Conservation (phyloP, 2,113 vertebrate species). For the Tichodroma muraria region DNA sequence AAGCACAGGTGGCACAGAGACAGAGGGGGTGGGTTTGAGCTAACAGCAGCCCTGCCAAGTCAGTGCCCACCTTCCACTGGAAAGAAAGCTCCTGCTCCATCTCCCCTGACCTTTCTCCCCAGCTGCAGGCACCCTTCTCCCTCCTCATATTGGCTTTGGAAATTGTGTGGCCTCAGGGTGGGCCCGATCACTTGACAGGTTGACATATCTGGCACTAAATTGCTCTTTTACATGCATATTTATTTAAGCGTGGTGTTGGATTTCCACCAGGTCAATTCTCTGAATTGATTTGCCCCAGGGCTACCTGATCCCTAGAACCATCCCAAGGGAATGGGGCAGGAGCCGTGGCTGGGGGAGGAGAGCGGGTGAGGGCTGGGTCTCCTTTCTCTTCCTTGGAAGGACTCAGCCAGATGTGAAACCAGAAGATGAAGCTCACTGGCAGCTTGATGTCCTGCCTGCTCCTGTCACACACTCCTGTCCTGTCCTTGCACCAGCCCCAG, state of each 20-base stretch:
- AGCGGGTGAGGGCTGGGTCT: neutral
- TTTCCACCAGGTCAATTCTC: constrained; percentile 10
- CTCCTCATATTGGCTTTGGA: neutral
- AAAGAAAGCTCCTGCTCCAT: neutral
- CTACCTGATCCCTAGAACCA: neutral
- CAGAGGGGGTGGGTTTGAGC: neutral
- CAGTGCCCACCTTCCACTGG: neutral
- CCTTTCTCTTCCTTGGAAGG: neutral
- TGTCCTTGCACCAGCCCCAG: neutral
- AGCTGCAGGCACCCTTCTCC: neutral
- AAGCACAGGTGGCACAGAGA: neutral
- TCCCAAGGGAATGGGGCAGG: neutral
- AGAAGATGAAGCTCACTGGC: neutral
- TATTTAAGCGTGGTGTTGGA: neutral
- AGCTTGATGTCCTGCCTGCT: neutral
- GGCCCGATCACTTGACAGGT: neutral
- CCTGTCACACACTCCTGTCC: neutral
- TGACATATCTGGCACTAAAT: neutral
- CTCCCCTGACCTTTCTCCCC: neutral
- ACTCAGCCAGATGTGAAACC: neutral
- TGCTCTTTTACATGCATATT: neutral
- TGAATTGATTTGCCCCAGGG: neutral
- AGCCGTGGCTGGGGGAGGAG: neutral
- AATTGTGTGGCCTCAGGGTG: neutral
- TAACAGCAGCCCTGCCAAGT: neutral